phyloP scores from a whole-genome alignment of 2,797 vertebrate genomes.

The Sciurus carolinensis region DNA sequence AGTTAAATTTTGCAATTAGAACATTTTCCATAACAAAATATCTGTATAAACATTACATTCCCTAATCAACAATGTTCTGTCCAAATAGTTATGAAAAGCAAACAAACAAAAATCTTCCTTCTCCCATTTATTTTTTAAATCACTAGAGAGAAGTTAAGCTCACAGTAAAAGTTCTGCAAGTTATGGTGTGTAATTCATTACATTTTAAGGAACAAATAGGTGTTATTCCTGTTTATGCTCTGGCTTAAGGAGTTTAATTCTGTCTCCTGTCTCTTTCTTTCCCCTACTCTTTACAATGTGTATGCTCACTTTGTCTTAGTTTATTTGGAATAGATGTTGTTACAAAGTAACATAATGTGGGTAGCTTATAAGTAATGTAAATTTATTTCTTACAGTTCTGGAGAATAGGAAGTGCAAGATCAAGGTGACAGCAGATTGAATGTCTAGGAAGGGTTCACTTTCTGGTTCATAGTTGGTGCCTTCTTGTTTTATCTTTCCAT shows the following conservation, averaged over 20 bases:
- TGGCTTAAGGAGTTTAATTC: not conserved
- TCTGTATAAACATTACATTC: not conserved
- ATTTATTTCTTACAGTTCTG: not conserved
- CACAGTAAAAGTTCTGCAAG: not conserved
- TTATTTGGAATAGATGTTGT: not conserved
- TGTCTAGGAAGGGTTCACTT: not conserved
- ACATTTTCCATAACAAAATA: constrained; percentile 19
- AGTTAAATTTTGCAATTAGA: constrained; percentile 10
- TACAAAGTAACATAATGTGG: not conserved
- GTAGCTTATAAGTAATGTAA: not conserved
- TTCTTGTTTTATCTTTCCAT: not conserved
- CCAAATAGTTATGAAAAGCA: not conserved
- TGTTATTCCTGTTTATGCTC: not conserved
- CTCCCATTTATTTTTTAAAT: not conserved
- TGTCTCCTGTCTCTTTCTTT: not conserved
- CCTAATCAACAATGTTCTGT: not conserved
- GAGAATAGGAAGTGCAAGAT: not conserved
- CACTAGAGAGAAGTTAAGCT: not conserved
- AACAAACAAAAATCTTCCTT: not conserved
- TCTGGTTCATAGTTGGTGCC: not conserved
- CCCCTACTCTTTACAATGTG: not conserved
- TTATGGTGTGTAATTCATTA: not conserved
- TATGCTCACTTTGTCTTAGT: not conserved
- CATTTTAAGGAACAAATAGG: not conserved
- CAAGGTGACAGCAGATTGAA: not conserved